Evolutionary conservation across 2,113 vertebrate species (phyloP), one percentile per base, ranked within the genome.

Genomic region (Ornithorhynchus anatinus): DNA sequence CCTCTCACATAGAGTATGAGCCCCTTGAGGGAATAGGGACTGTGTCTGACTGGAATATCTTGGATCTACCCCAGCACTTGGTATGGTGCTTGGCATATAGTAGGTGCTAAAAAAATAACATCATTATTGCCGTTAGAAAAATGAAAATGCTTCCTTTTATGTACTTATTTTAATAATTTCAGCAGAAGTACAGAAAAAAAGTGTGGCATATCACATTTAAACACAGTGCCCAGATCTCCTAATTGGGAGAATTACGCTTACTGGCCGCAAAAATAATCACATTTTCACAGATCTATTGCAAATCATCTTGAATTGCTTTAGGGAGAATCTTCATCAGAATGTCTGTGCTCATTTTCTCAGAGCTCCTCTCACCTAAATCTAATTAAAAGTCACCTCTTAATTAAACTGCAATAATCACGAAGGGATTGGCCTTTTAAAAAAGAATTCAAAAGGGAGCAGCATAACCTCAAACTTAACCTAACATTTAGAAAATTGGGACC

Each of bases 381-480:
- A 56, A 32, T n/a, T 56, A 69, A 65, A 61, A 73, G 48, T 35
- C 23, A 11, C 19, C 31, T 47, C 43, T 56, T 64, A 40, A 36
- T 65, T 72, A 32, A 37, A 31, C 37, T 50, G 45, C 14, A 50
- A 17, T 11, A 16, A 19, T 42, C 45, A 67, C 51, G 53, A 52
- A 61, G 12, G 27, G 22, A 67, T 8, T 37, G 10, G 23, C 40
- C 12, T 58, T 17, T 20, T 75, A 25, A 31, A 45, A 17, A 65
- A 47, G 9, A 29, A 27, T 10, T 50, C 25, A 27, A 27, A 7
- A 50, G 47, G 15, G 19, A 10, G 15, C 54, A 27, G 23, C 27
- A 45, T 60, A 56, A 58, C 20, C 60, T 61, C 35, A 60, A 65
- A n/a, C n/a, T n/a, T n/a, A n/a, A n/a, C n/a, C n/a, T n/a, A n/a